Percentiles rank a stretch among this genome's conserved stretches.
Conservation (phyloP, 2,797 vertebrate genomes). For the Halcyon chelicuti region DNA sequence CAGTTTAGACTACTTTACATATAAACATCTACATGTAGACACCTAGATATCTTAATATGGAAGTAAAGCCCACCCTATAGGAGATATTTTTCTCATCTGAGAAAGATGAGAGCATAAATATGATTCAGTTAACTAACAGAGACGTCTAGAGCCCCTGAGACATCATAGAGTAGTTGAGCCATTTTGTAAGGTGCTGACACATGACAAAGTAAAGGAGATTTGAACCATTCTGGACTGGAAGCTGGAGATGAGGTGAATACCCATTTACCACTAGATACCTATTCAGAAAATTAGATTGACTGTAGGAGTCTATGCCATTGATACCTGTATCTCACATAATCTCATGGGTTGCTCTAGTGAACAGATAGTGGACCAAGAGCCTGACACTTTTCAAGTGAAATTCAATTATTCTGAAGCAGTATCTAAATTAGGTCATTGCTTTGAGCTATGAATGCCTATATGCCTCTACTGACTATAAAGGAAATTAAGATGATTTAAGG, state of each 20-base stretch:
- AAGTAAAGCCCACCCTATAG: neutral
- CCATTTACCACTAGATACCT: neutral
- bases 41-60: accelerated
- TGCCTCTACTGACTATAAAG: neutral
- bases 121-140: neutral
- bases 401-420: neutral
- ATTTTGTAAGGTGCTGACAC: neutral
- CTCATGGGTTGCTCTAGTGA: neutral
- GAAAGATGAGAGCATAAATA: neutral
- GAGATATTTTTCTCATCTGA: neutral
- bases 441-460: neutral
- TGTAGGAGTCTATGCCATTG: neutral
- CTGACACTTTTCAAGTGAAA: neutral
- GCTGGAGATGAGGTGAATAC: neutral
- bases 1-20: neutral
- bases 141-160: no score
- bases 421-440: neutral
- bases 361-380: neutral
- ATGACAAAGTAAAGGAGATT: neutral
- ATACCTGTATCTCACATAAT: neutral
- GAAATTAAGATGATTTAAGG: neutral
- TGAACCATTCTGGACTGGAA: neutral
- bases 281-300: neutral
- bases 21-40: neutral
- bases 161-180: neutral